These are phyloP conservation scores for Leptopilina clavipes DNA, from an alignment of 1,140 invertebrate genomes.

Conservation along the genomic window DNA sequence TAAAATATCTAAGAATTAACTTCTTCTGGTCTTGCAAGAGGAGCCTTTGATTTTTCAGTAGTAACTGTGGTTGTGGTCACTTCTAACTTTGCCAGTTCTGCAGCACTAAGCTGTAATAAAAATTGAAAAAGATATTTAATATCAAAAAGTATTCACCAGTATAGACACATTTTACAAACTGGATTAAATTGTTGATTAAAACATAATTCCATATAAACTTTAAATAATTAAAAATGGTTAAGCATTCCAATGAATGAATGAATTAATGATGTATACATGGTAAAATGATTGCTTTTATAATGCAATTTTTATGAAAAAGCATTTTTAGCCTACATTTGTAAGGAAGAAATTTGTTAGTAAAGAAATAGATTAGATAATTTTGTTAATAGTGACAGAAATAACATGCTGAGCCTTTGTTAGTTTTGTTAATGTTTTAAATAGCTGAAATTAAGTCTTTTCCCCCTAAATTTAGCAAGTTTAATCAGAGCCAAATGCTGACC, in stretches of 20 bases:
- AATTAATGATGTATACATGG: too few species aligned
- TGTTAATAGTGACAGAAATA: slow-evolving; percentile 37
- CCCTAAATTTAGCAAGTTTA: neutral
- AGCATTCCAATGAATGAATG: too few species aligned
- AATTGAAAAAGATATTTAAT: slow-evolving; percentile 40
- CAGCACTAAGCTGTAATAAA: slow-evolving; percentile 69
- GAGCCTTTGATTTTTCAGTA: slow-evolving; percentile 72
- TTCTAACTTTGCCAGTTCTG: slow-evolving; percentile 71
- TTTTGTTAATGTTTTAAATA: neutral
- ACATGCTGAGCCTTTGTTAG: slow-evolving; percentile 44
- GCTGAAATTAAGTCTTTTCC: neutral
- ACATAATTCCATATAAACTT: too few species aligned
- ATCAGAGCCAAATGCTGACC: slow-evolving; percentile 63
- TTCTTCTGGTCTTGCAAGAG: slow-evolving; percentile 71
- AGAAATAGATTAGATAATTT: slow-evolving; percentile 36
- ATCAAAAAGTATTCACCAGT: neutral
- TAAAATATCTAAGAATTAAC: slow-evolving; percentile 66
- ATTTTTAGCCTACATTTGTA: neutral
- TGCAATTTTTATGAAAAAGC: neutral
- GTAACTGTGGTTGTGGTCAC: slow-evolving; percentile 73
- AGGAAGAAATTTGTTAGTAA: neutral
- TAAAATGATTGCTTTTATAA: neutral
- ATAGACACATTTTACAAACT: neutral
- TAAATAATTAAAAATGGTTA: too few species aligned
- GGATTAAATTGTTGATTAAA: neutral